These are phyloP conservation scores for Exocentrus adspersus DNA, from an alignment of 2,888 invertebrate species.

Conservation along the genomic window DNA sequence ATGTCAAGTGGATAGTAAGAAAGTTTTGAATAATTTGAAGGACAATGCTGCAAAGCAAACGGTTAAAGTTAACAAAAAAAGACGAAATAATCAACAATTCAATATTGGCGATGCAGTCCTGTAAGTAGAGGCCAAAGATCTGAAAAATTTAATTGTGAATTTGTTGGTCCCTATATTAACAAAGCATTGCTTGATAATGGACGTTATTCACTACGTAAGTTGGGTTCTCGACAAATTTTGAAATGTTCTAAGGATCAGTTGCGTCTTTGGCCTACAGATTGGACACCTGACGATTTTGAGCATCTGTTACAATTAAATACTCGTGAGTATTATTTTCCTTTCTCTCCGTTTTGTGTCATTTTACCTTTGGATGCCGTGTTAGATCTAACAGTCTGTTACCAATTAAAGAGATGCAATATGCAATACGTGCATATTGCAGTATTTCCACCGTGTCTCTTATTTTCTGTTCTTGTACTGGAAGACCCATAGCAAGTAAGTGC, in stretches of 20 bases:
- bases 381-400: no score
- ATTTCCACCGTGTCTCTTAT: neutral
- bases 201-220: neutral
- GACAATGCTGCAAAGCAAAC: no score
- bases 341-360: neutral
- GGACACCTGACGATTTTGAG: slow-evolving; percentile 24
- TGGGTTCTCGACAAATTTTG: neutral
- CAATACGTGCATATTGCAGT: neutral
- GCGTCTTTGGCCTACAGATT: slow-evolving; percentile 22
- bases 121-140: slow-evolving; percentile 12
- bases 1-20: no score
- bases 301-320: slow-evolving; percentile 6
- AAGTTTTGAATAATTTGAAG: no score
- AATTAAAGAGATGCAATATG: neutral
- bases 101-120: slow-evolving; percentile 29
- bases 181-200: slow-evolving; percentile 9
- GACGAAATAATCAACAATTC: no score
- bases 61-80: no score
- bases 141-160: slow-evolving; percentile 5
- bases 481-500: slow-evolving; percentile 2
- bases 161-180: slow-evolving; percentile 17
- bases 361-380: no score
- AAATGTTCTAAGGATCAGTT: slow-evolving; percentile 29
- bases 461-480: no score
- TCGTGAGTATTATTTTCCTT: slow-evolving; percentile 3